Percentiles rank a stretch among this genome's conserved stretches.
These are phyloP conservation scores for Thereva unica DNA, from an alignment of 2,888 invertebrate genomes.

Conservation along the genomic window DNA sequence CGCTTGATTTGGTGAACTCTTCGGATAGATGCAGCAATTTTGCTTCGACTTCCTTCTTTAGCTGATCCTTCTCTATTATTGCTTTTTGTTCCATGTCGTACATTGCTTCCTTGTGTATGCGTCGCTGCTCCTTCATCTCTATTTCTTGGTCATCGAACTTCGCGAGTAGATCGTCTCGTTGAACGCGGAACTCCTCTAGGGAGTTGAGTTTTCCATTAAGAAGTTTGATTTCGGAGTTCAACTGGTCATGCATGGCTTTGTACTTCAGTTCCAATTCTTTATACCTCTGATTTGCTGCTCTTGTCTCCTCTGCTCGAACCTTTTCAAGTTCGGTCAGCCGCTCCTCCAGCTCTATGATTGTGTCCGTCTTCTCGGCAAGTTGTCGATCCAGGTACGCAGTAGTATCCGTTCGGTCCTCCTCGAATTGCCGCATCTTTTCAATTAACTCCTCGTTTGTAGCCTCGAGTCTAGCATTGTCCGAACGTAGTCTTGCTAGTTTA, in stretches of 20 bases:
- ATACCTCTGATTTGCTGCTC: conserved; percentile 70
- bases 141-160: conserved; percentile 68
- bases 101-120: conserved; percentile 75
- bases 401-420: conserved; percentile 80
- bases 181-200: conserved; percentile 86
- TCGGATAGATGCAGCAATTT: conserved; percentile 78
- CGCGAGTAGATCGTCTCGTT: conserved; percentile 80
- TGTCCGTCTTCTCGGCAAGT: conserved; percentile 68
- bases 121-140: conserved; percentile 68
- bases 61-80: conserved; percentile 65
- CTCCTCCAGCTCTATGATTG: conserved; percentile 68
- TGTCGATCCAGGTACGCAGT: conserved; percentile 79
- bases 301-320: conserved; percentile 67
- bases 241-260: conserved; percentile 80
- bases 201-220: conserved; percentile 85
- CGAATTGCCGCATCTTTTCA: conserved; percentile 64
- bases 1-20: conserved; percentile 84
- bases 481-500: conserved; percentile 73
- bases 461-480: conserved; percentile 71
- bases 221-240: conserved; percentile 85
- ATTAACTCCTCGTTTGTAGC: conserved; percentile 69
- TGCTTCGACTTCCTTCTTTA: conserved; percentile 86
- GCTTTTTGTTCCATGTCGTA: conserved; percentile 66
- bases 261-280: conserved; percentile 74
- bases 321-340: conserved; percentile 67